Evolutionary conservation across 2,113 vertebrate species (phyloP).

Genomic region (Callorhinus ursinus): DNA sequence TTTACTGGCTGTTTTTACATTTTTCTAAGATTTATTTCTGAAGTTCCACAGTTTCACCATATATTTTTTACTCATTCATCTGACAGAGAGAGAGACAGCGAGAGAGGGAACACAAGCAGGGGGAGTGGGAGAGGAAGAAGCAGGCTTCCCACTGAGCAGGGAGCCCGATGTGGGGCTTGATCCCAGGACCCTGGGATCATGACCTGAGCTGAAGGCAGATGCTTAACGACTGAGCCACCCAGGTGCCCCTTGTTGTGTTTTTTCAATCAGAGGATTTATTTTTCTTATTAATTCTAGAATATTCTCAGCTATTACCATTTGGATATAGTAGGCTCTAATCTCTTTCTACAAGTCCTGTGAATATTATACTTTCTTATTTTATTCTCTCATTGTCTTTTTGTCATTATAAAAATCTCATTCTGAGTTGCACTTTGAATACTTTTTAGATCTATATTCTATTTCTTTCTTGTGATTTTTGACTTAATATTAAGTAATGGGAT

Average conservation of each 20-base stretch:
- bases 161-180: too few species aligned
- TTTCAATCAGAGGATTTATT: neutral
- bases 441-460: neutral
- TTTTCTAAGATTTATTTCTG: slow-evolving; percentile 19
- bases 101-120: too few species aligned
- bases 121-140: too few species aligned
- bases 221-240: too few species aligned
- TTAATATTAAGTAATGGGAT: slow-evolving; percentile 19
- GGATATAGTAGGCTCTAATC: neutral
- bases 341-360: neutral
- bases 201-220: too few species aligned
- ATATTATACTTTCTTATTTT: slow-evolving; percentile 4
- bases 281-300: slow-evolving; percentile 20
- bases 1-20: neutral
- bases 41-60: neutral
- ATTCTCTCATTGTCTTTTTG: neutral
- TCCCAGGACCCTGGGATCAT: too few species aligned
- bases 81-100: too few species aligned
- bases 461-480: slow-evolving; percentile 8
- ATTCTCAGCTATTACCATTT: neutral
- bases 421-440: neutral
- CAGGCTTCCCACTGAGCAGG: too few species aligned
- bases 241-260: neutral
- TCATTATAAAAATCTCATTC: slow-evolving; percentile 24
- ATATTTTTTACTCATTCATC: neutral